phyloP scores from a whole-genome alignment of 2,797 vertebrate genomes.

The Myiothlypis coronata region DNA sequence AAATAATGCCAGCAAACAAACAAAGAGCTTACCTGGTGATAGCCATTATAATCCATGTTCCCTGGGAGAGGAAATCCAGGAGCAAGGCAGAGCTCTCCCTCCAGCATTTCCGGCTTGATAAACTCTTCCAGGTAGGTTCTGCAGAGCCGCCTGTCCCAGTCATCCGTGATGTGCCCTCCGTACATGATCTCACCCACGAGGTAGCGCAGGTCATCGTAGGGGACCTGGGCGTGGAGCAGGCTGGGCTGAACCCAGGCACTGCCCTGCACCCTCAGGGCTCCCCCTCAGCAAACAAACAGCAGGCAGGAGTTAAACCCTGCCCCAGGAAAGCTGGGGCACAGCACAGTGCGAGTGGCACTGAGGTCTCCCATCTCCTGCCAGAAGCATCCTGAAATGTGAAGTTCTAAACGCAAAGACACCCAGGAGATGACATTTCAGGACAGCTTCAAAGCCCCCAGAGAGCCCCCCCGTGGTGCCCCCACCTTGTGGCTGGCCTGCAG shows the following conservation, averaged over 20 bases:
- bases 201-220: conserved; percentile 91
- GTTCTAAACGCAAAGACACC: not conserved
- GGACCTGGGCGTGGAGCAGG: conserved; percentile 77
- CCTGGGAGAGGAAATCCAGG: conserved; percentile 88
- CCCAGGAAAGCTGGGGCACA: not conserved
- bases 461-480: not conserved
- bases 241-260: not conserved
- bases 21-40: conserved; percentile 84
- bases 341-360: not conserved
- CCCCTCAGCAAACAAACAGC: not conserved
- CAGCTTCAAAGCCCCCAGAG: not conserved
- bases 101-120: conserved; percentile 90
- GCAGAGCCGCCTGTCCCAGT: conserved; percentile 94
- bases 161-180: conserved; percentile 93
- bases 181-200: conserved; percentile 98
- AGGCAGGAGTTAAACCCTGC: not conserved
- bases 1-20: not conserved
- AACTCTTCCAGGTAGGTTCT: conserved; percentile 90
- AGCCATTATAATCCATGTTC: conserved; percentile 88
- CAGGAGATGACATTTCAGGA: not conserved
- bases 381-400: rapidly evolving
- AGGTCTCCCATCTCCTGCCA: not conserved
- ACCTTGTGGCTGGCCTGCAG: conserved; percentile 91
- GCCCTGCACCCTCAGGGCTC: not conserved
- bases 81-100: conserved; percentile 85